Percentiles rank a stretch among this genome's conserved stretches.
These are phyloP conservation scores for Pristionchus maxplancki DNA, from an alignment of 2,888 invertebrate species.

Conservation along the genomic window DNA sequence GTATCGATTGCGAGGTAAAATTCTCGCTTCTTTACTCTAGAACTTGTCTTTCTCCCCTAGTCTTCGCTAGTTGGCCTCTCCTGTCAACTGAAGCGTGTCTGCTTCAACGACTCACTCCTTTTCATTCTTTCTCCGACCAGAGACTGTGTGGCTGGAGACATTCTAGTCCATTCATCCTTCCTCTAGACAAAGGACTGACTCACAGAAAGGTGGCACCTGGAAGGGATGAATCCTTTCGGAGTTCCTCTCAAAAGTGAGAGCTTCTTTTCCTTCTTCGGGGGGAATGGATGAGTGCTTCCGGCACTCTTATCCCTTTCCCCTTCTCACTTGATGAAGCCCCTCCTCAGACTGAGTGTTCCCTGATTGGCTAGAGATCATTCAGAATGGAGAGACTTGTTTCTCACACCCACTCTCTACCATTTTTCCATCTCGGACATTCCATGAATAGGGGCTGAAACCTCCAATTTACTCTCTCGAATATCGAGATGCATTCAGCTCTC, in stretches of 20 bases:
- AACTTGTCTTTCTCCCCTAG: not conserved
- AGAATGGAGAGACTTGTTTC: not conserved
- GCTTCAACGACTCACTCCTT: not conserved
- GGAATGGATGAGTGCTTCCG: not conserved
- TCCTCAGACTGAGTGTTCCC: too few relatives aligned
- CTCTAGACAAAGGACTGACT: not conserved
- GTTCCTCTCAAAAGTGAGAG: not conserved
- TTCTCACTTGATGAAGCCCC: too few relatives aligned
- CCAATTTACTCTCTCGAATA: not conserved
- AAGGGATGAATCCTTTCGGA: not conserved
- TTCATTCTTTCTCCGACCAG: not conserved
- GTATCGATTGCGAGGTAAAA: not conserved
- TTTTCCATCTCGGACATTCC: not conserved
- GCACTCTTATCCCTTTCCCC: not conserved
- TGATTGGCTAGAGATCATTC: too few relatives aligned
- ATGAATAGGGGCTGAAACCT: not conserved
- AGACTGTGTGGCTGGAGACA: not conserved
- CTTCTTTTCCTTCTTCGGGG: not conserved
- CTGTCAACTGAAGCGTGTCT: not conserved
- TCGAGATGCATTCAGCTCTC: not conserved
- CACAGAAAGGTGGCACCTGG: not conserved
- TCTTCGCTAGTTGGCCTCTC: not conserved
- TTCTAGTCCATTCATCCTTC: not conserved
- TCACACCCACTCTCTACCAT: not conserved
- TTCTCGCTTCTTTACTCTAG: not conserved